phyloP scores from a whole-genome alignment of 2,113 vertebrate genomes.

The Orcinus orca region DNA sequence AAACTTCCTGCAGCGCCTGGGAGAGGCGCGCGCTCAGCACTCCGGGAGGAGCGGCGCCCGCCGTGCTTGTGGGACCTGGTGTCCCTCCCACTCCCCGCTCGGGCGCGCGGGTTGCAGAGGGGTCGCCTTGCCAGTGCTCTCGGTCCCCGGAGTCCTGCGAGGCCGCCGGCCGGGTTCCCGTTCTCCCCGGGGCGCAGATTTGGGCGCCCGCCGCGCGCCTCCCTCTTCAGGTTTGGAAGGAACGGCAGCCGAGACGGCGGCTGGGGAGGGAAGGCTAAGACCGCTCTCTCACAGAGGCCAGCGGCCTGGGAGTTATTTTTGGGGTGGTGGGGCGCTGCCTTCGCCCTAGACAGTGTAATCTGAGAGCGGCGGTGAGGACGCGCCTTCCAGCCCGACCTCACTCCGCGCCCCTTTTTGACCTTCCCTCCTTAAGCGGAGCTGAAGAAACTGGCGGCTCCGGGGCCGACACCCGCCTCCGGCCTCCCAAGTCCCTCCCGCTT shows the following conservation, averaged over 20 bases:
- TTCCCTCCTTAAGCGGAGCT: neutral
- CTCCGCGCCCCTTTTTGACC: neutral
- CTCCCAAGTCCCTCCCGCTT: neutral
- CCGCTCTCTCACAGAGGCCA: neutral
- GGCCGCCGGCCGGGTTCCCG: neutral
- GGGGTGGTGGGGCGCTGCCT: neutral
- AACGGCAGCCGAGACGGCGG: fast-evolving
- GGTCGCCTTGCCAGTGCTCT: neutral
- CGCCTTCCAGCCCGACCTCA: neutral
- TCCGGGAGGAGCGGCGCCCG: neutral
- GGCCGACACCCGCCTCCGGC: neutral
- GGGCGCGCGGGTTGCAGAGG: neutral
- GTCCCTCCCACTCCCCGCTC: neutral
- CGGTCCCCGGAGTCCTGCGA: neutral
- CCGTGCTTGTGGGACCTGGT: fast-evolving
- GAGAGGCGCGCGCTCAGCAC: neutral
- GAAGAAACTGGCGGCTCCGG: neutral
- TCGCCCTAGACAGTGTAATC: neutral
- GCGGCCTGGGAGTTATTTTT: neutral
- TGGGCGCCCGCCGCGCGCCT: neutral
- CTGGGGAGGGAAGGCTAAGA: too few species aligned
- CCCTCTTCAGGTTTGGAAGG: neutral
- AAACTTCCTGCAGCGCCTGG: neutral
- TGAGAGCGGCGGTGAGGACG: neutral
- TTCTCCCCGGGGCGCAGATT: neutral